Evolutionary conservation across 2,888 invertebrate species (phyloP).

Genomic region (Tetragnatha montana): DNA sequence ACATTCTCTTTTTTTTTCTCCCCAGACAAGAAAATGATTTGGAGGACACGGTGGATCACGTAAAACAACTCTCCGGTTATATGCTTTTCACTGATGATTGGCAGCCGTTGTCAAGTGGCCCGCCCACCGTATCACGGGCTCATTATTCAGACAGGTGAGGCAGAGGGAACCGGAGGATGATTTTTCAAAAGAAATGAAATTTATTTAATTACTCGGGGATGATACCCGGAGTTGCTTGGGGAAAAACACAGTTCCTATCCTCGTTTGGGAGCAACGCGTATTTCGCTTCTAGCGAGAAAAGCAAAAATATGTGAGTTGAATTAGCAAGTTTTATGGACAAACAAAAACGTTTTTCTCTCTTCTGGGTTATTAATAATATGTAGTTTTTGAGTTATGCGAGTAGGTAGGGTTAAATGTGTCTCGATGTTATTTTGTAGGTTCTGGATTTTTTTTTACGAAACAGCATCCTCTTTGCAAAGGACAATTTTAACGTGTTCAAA

Average conservation of each 20-base stretch:
- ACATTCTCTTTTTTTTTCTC: conserved; percentile 13
- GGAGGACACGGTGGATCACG: conserved; percentile 10
- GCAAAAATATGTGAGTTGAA: too few species aligned
- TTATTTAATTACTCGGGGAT: too few species aligned
- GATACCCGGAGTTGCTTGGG: too few species aligned
- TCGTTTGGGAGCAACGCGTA: background rate
- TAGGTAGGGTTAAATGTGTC: too few species aligned
- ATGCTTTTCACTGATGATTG: conserved; percentile 32
- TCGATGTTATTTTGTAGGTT: too few species aligned
- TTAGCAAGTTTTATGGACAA: too few species aligned
- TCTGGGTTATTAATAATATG: too few species aligned
- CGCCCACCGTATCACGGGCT: conserved; percentile 48
- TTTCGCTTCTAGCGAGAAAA: background rate
- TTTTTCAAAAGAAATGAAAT: background rate
- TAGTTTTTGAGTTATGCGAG: too few species aligned
- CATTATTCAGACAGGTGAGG: conserved; percentile 37
- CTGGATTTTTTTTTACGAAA: too few species aligned
- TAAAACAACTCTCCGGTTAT: conserved; percentile 36
- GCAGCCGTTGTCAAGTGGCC: conserved; percentile 51
- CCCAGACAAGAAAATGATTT: conserved; percentile 5
- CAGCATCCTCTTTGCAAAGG: too few species aligned
- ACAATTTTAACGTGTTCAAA: too few species aligned
- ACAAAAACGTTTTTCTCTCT: too few species aligned
- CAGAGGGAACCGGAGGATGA: background rate
- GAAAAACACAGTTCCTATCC: background rate